A percentile compares a stretch with the other conserved stretches of the same genome.
These are phyloP conservation scores for Xiphydria camelus DNA, from an alignment of 2,888 invertebrate genomes.

Conservation along the genomic window DNA sequence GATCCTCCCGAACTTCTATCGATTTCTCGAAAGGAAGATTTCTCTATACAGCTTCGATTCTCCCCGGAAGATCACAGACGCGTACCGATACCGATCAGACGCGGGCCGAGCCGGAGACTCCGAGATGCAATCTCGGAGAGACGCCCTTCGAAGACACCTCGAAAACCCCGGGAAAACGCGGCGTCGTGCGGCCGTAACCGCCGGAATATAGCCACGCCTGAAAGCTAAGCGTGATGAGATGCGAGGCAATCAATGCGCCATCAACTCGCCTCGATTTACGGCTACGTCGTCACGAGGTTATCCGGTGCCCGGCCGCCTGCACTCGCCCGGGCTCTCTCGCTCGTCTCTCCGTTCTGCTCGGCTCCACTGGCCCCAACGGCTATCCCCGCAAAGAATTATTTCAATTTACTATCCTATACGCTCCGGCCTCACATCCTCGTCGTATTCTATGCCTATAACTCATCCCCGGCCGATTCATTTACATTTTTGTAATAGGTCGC, in stretches of 20 bases:
- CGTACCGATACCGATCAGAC: too few species aligned
- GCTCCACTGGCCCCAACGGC: slow-evolving; percentile 35
- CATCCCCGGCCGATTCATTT: slow-evolving; percentile 22
- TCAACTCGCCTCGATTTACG: slow-evolving; percentile 55
- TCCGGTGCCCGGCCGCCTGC: slow-evolving; percentile 24
- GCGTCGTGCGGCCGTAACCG: too few species aligned
- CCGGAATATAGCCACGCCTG: too few species aligned
- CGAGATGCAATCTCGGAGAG: too few species aligned
- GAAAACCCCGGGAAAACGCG: too few species aligned
- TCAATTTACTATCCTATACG: slow-evolving; percentile 43
- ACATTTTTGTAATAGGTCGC: slow-evolving; percentile 4
- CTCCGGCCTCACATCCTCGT: background rate
- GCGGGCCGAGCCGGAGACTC: too few species aligned
- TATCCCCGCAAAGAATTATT: slow-evolving; percentile 45
- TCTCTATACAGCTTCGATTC: too few species aligned
- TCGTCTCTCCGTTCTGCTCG: slow-evolving; percentile 32
- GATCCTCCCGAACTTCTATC: too few species aligned
- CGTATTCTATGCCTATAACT: slow-evolving; percentile 19
- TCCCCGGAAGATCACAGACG: too few species aligned
- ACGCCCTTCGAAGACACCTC: too few species aligned
- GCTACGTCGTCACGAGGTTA: slow-evolving; percentile 47
- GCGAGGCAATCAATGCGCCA: slow-evolving; percentile 56
- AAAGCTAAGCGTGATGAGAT: slow-evolving; percentile 42
- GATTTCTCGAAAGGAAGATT: too few species aligned
- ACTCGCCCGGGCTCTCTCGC: slow-evolving; percentile 14